Evolutionary conservation across 2,797 vertebrate species (phyloP), one percentile per base, ranked within the genome.

Genomic region (Pyrocephalus nanus): DNA sequence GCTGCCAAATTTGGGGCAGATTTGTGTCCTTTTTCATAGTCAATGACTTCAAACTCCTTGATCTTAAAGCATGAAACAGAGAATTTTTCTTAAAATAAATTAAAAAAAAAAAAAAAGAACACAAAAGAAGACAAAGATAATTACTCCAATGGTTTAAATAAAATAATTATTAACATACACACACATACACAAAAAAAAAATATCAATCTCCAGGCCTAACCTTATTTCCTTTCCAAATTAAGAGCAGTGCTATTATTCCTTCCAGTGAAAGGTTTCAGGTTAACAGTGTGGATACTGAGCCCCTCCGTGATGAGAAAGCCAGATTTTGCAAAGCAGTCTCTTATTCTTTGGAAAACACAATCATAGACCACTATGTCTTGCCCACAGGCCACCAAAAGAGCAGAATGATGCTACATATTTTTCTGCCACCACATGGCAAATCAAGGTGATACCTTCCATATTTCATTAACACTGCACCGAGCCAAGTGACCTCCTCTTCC

Each of bases 211-310:
- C 36, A 66, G 57, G 47, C 1, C 12, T 77, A 65, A 64, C 10
- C 80, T 92, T 60, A 73, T 27, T 93, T 90, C 71, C 42, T 43
- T 62, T 87, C 74, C 21, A 66, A 86, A 88, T 78, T 66, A 91
- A 81, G 23, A 88, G 55, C 48, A 92, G 32, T 30, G 23, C 47
- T 64, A 57, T n/a, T 48, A 62, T 62, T 88, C 60, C 66, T 86
- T 51, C 55, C 50, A 62, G 51, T 0, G 0, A 86, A 83, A 91
- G 50, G 43, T 79, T 92, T 90, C 51, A 60, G 73, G 76, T 90
- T 76, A 82, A 45, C 1, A 0, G 14, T 38, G 26, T 0, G 4
- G 70, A 66, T 25, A 55, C 26, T 22, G 60, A 92, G 80, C 36
- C 43, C 7, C 55, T 81, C 62, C 32, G 38, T 75, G 82, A 96